phyloP scores from a whole-genome alignment of 2,888 invertebrate genomes.

The Drosophila quasianomalipes region DNA sequence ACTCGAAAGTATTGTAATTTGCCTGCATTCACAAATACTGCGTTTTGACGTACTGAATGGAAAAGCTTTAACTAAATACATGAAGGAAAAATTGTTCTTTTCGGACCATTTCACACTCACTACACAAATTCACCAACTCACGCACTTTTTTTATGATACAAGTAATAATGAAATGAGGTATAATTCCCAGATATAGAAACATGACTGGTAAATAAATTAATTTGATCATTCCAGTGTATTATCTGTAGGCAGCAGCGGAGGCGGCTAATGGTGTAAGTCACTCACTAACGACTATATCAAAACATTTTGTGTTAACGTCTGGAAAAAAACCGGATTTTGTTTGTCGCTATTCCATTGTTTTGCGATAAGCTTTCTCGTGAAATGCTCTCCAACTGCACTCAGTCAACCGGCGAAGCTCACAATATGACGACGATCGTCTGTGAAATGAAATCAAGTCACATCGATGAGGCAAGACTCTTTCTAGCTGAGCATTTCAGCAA shows the following conservation, averaged over 20 bases:
- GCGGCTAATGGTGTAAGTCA: neutral
- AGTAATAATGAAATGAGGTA: neutral
- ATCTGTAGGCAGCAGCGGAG: neutral
- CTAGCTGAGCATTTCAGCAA: conserved; percentile 49
- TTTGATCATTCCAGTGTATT: neutral
- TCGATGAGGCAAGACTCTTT: conserved; percentile 32
- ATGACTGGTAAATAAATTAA: neutral
- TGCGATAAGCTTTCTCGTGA: neutral
- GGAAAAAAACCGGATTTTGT: neutral
- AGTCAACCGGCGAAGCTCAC: neutral
- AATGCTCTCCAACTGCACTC: neutral
- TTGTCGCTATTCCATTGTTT: neutral
- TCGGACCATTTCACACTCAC: neutral
- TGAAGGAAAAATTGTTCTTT: neutral
- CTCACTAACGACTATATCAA: neutral
- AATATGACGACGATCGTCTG: conserved; percentile 38
- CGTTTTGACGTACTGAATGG: neutral
- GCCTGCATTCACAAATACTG: too few relatives aligned
- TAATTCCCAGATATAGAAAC: neutral
- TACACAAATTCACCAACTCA: neutral
- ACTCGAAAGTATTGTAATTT: too few relatives aligned
- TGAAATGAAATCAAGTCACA: conserved; percentile 38
- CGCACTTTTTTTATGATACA: neutral
- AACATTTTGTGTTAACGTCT: neutral
- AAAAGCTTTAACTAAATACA: neutral